Base-by-base conservation (phyloP, 37 sponge, comb jelly and placozoan species). In the Dysidea cf. avara region DNA sequence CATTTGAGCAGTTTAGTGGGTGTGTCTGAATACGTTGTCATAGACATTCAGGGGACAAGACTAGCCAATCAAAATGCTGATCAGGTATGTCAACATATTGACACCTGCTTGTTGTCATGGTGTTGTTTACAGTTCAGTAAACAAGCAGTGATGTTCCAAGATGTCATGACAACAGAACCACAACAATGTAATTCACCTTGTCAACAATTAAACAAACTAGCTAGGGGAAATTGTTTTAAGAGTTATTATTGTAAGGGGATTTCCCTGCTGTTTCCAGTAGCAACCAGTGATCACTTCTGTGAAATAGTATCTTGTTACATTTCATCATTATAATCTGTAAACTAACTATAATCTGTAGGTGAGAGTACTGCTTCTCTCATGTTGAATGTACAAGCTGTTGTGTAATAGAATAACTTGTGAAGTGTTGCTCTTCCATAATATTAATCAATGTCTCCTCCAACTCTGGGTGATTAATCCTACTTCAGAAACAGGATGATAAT, bases 241-340 rank as follows among this genome's bases (percentile, higher is more conserved):
- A 88, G 84, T 16, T 87, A 88, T 50, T 86, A 79, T 28, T 69
- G 74, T 55, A 84, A 87, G 18, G 87, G 87, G 26, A 84, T 83
- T 38, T 83, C 92, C 28, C 84, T 91, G 3, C 58, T 91, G 57
- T 91, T 91, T 50, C 92, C 92, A 1, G 56, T 61, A 2, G 20
- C 58, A 22, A 60, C 47, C 28, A n/a, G 32, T 32, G 72, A 82
- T 37, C 52, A 59, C 31, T 83, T 91, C 71, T 88, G 89, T 72
- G 72, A 78, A 29, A 77, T 78, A 7, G 56, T n/a, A n/a, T n/a
- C n/a, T n/a, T n/a, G n/a, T n/a, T n/a, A n/a, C n/a, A n/a, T n/a
- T n/a, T n/a, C n/a, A n/a, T n/a, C n/a, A n/a, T n/a, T n/a, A n/a
- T n/a, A n/a, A n/a, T n/a, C n/a, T n/a, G n/a, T n/a, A n/a, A n/a